phyloP scores from a whole-genome alignment of 2,888 invertebrate genomes.

The Dynastes tityus region DNA sequence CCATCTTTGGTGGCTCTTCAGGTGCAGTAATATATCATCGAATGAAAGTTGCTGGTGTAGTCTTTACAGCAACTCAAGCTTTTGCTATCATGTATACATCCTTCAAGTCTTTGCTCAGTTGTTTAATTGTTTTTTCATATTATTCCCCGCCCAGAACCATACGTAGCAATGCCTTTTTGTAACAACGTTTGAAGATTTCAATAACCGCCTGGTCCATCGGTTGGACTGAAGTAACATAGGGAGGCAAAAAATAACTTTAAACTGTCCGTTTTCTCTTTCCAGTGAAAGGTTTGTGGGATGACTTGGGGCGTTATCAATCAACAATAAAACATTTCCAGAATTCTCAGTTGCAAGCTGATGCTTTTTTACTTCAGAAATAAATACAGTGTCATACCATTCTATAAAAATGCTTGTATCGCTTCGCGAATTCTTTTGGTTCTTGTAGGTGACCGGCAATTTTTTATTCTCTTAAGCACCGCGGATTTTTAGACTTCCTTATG shows the following conservation, averaged over 20 bases:
- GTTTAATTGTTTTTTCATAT: neutral
- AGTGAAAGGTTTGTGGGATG: neutral
- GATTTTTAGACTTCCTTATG: conserved; percentile 3
- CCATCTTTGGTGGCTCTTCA: neutral
- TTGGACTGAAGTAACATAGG: neutral
- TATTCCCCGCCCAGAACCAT: neutral
- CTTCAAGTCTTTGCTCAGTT: neutral
- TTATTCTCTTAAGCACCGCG: neutral
- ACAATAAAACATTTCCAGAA: neutral
- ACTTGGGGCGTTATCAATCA: neutral
- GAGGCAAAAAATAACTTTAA: conserved; percentile 8
- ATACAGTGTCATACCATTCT: too few relatives aligned
- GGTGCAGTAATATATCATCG: neutral
- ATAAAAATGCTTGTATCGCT: too few relatives aligned
- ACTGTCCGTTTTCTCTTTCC: neutral
- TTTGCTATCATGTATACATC: conserved; percentile 8
- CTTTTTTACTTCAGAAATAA: too few relatives aligned
- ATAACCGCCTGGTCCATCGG: neutral
- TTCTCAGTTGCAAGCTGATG: too few relatives aligned
- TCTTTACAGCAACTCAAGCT: neutral
- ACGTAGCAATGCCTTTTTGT: neutral
- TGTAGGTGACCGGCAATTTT: conserved; percentile 6
- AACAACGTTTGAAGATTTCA: conserved; percentile 5
- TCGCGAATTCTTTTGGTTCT: neutral
- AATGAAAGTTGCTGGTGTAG: neutral